Percentiles rank a stretch among this genome's conserved stretches.
Conservation (phyloP, 2,888 invertebrate genomes). For the Heliconius aoede region DNA sequence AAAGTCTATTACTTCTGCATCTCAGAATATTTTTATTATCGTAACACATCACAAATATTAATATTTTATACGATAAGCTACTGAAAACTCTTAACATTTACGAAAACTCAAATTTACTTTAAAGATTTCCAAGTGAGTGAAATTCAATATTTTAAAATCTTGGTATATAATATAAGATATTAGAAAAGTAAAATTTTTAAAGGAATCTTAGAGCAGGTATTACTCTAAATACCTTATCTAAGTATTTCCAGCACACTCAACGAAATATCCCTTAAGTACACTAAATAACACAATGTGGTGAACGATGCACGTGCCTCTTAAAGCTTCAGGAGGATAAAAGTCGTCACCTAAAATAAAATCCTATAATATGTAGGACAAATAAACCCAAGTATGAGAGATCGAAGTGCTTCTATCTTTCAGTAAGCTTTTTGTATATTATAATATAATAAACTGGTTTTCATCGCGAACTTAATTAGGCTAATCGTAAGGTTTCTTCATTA, state of each 20-base stretch:
- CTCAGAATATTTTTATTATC: background rate
- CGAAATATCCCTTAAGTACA: background rate
- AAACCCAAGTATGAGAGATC: background rate
- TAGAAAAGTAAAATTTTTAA: background rate
- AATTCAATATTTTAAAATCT: background rate
- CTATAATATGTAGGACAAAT: background rate
- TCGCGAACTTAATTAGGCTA: background rate
- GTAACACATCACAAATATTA: background rate
- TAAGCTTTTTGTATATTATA: background rate
- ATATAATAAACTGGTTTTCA: background rate
- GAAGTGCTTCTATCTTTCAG: background rate
- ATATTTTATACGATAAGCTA: background rate
- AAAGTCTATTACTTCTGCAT: conserved; percentile 4
- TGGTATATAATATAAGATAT: background rate
- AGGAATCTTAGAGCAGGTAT: background rate
- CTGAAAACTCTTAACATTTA: conserved; percentile 4
- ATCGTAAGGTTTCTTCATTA: background rate
- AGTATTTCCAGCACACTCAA: background rate
- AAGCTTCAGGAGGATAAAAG: background rate
- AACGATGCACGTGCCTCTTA: conserved; percentile 4
- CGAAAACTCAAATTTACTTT: background rate
- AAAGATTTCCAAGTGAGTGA: background rate
- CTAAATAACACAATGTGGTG: background rate
- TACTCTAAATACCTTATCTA: conserved; percentile 2
- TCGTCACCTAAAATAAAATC: background rate